These are phyloP conservation scores for Chelonus insularis DNA, from an alignment of 1,140 invertebrate species.

Conservation along the genomic window DNA sequence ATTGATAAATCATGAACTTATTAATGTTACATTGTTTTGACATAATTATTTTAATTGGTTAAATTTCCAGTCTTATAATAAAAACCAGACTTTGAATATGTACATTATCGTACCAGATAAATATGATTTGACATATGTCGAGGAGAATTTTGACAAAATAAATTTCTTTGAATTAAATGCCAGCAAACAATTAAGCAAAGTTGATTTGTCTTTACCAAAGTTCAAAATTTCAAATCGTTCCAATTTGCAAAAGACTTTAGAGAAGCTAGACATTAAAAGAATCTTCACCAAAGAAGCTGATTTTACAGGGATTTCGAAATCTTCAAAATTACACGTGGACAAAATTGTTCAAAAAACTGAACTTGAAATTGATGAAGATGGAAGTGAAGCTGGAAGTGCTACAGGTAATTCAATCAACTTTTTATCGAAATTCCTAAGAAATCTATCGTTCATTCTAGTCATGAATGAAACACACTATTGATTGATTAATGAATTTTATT, in stretches of 20 bases:
- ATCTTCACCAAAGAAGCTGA: constrained; percentile 65
- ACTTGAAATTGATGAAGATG: constrained; percentile 64
- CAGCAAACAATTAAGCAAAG: constrained; percentile 50
- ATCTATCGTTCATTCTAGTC: no score
- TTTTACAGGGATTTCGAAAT: constrained; percentile 63
- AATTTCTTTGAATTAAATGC: constrained; percentile 51
- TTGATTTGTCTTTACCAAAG: constrained; percentile 64
- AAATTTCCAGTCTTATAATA: constrained; percentile 54
- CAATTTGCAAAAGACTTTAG: constrained; percentile 57
- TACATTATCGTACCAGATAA: constrained; percentile 64
- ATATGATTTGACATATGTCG: constrained; percentile 58
- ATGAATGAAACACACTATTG: no score
- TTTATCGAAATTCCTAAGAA: no score
- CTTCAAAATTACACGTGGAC: constrained; percentile 55
- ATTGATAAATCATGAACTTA: no score
- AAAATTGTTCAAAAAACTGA: constrained; percentile 63
- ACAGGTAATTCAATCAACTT: no score
- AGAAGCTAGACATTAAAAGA: constrained; percentile 62
- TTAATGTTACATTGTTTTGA: constrained; percentile 5
- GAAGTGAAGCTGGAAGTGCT: constrained; percentile 61
- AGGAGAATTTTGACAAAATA: constrained; percentile 58
- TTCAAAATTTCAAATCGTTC: constrained; percentile 71
- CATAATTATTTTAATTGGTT: constrained; percentile 30
- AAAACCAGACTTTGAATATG: constrained; percentile 53
- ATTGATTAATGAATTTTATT: no score